Evolutionary conservation across 2,113 vertebrate genomes (phyloP).

Genomic region (Nipponia nippon): DNA sequence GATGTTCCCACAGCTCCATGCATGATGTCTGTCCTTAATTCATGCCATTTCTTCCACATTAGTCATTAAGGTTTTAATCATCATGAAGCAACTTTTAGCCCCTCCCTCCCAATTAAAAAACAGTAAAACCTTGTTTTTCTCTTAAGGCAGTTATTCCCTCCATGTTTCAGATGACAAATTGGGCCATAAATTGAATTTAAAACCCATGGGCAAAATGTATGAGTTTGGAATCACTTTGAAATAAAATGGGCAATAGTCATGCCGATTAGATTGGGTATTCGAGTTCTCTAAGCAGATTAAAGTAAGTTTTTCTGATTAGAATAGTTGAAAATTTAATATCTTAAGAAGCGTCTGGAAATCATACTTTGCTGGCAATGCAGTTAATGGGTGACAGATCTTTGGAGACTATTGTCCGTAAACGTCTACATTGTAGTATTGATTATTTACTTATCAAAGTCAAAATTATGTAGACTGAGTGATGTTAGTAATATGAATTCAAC

Average conservation of each 20-base stretch:
- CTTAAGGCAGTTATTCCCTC: neutral
- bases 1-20: neutral
- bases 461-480: neutral
- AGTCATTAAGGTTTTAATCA: neutral
- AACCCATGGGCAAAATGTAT: neutral
- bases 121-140: neutral
- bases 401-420: neutral
- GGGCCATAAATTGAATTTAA: constrained; percentile 34
- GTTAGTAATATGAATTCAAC: accelerated
- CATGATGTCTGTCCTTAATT: neutral
- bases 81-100: neutral
- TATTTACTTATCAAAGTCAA: neutral
- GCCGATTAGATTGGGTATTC: neutral
- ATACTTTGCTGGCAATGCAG: neutral
- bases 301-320: neutral
- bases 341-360: neutral
- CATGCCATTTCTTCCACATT: neutral
- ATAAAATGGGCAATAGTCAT: neutral
- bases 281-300: neutral
- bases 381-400: neutral
- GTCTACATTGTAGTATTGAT: neutral
- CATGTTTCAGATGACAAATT: constrained; percentile 11
- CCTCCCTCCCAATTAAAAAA: neutral
- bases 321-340: neutral
- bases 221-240: constrained; percentile 15